Base-by-base conservation (phyloP, 2,888 invertebrate species). In the Pandemis corylana region DNA sequence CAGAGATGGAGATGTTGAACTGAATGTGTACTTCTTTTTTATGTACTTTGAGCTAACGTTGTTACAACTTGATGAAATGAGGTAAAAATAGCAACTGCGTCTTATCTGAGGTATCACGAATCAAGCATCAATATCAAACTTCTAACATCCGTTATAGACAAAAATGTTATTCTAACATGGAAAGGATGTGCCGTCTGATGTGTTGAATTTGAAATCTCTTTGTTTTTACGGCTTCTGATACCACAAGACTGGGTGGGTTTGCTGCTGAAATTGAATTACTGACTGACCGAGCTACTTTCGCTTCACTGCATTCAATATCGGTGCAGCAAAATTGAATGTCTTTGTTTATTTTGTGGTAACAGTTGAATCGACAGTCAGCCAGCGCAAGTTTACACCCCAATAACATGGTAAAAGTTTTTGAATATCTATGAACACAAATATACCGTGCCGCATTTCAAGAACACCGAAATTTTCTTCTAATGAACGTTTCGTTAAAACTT, bases 401-500 rank as follows among this genome's bases (percentile, higher is more conserved):
- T 46, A 46, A 63, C 41, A 28, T 20, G 51, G 10, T 51, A 51
- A 15, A 53, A 41, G 44, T 63, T 7, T 68, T n/a, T 13, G 5
- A 12, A 9, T 65, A 28, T 13, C 12, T 13, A 53, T n/a, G 53
- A 15, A 53, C 53, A 15, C 53, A 56, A 56, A 56, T 9, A 20
- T 56, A 56, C 7, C 20, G 56, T 56, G 7, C 20, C 56, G 4
- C 9, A 20, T 20, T 56, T 56, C 56, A 20, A 56, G 56, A 65
- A 72, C 51, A 51, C 20, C 61, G 28, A 67, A 66, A 51, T 5
- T 53, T 20, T 5, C 36, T 61, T n/a, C 15, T n/a, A 49, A 65
- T 36, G 56, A 71, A 65, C 44, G 71, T 71, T 51, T 46, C 42
- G 42, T 67, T 62, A 68, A 53, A 72, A 63, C 42, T 63, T 68